phyloP scores from a whole-genome alignment of 2,797 vertebrate species.

The Clarias pachynema region DNA sequence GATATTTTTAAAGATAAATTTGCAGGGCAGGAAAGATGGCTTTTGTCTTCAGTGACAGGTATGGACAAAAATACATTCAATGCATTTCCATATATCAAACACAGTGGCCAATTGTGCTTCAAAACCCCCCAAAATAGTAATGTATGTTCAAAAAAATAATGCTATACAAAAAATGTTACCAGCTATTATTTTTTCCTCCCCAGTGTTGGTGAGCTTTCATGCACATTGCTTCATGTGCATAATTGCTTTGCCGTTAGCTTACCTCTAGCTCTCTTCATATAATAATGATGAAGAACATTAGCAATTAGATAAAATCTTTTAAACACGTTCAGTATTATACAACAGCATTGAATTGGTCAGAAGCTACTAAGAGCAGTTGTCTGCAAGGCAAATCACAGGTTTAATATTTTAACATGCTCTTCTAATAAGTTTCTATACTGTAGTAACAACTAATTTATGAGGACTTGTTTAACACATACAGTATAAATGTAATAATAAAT shows the following conservation, averaged over 20 bases:
- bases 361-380: neutral
- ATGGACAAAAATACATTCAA: neutral
- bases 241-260: neutral
- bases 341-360: neutral
- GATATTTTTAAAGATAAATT: neutral
- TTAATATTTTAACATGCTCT: neutral
- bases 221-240: neutral
- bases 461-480: neutral
- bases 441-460: neutral
- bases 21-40: neutral
- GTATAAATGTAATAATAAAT: neutral
- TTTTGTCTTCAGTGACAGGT: neutral
- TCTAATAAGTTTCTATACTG: conserved; percentile 4
- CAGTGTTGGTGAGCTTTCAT: neutral
- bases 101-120: too few species aligned
- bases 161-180: neutral
- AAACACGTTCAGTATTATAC: neutral
- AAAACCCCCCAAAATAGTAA: neutral
- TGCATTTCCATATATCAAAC: neutral
- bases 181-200: neutral
- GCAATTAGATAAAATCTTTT: neutral
- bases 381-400: neutral
- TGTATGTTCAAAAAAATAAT: neutral
- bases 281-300: neutral
- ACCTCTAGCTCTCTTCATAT: neutral